These are phyloP conservation scores for Xenopus petersii DNA, from an alignment of 2,797 vertebrate genomes.

Conservation along the genomic window DNA sequence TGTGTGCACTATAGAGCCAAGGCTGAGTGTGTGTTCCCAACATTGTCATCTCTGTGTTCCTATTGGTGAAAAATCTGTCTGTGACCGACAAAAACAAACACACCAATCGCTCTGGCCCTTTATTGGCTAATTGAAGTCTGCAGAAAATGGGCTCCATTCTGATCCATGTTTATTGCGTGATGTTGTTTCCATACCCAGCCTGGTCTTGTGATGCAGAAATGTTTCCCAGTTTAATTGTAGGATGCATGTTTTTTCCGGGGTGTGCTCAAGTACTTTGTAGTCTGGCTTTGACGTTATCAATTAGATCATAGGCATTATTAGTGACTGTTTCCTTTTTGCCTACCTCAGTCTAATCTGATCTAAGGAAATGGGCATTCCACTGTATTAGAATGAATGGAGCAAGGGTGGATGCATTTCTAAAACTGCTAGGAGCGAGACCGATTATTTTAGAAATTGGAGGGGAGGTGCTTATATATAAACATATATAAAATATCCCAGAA, in stretches of 20 bases:
- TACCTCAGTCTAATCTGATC: not conserved
- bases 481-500: too few species aligned
- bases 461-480: too few species aligned
- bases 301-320: too few species aligned
- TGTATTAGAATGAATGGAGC: not conserved
- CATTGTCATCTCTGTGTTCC: too few species aligned
- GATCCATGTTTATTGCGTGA: not conserved
- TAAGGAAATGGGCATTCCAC: not conserved
- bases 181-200: not conserved
- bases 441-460: too few species aligned
- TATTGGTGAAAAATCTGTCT: not conserved
- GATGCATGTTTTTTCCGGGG: too few species aligned
- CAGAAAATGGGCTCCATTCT: not conserved
- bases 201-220: not conserved
- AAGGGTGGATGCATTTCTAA: not conserved
- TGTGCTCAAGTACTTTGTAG: too few species aligned
- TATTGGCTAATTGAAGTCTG: not conserved
- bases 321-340: too few species aligned
- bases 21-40: too few species aligned
- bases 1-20: too few species aligned
- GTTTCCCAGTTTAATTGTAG: too few species aligned
- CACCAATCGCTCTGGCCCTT: not conserved
- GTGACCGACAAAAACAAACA: not conserved
- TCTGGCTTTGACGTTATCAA: too few species aligned
- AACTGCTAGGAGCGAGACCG: not conserved